Conservation (phyloP, 2,888 invertebrate genomes). For the Azorinus chamasolen region DNA sequence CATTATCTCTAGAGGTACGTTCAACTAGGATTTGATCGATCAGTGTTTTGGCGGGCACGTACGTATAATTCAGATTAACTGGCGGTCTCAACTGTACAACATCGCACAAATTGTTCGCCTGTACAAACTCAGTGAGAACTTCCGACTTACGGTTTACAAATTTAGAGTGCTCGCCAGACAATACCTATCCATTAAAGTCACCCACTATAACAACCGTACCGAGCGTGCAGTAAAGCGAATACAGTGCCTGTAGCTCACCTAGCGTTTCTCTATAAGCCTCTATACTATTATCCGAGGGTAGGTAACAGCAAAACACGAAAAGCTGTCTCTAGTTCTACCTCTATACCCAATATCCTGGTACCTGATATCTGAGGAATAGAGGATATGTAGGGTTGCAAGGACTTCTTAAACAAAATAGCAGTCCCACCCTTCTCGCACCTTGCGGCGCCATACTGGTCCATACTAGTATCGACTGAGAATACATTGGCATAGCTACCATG, state of each 20-base stretch:
- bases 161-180: too few relatives aligned
- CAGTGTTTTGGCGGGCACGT: too few relatives aligned
- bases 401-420: not conserved
- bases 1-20: too few relatives aligned
- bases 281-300: constrained; percentile 5
- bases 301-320: constrained; percentile 1
- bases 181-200: not conserved
- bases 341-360: constrained; percentile 5
- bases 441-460: not conserved
- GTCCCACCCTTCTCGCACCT: constrained; percentile 11
- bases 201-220: not conserved
- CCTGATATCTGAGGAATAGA: too few relatives aligned
- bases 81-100: too few relatives aligned
- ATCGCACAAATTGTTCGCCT: too few relatives aligned
- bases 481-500: not conserved
- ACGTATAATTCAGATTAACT: too few relatives aligned
- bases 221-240: not conserved
- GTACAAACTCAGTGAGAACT: too few relatives aligned
- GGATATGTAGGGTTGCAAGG: too few relatives aligned
- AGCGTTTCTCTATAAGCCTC: not conserved
- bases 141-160: too few relatives aligned
- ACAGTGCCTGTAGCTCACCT: not conserved
- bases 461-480: not conserved
- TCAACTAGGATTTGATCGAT: too few relatives aligned
- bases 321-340: not conserved